These are phyloP conservation scores for Typhlichthys eigenmanni DNA, from an alignment of 2,797 vertebrate species.

Conservation along the genomic window DNA sequence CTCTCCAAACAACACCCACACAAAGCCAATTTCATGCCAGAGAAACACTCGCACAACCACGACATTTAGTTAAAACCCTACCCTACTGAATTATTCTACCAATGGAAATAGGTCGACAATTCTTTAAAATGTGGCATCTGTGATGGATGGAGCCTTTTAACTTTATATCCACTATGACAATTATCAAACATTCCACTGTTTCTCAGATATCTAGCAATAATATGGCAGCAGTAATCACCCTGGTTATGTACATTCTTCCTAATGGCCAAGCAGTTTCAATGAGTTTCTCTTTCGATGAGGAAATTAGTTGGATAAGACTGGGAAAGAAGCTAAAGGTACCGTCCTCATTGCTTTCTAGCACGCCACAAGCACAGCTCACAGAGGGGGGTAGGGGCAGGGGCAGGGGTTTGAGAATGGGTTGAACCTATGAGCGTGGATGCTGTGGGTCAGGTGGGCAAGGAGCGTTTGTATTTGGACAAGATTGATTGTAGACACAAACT, in stretches of 20 bases:
- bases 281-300: too few species aligned
- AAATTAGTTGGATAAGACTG: too few species aligned
- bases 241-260: too few species aligned
- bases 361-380: too few species aligned
- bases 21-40: conserved; percentile 81
- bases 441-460: too few species aligned
- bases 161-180: background rate
- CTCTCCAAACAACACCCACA: conserved; percentile 81
- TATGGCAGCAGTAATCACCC: too few species aligned
- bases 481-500: too few species aligned
- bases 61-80: conserved; percentile 61
- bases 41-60: conserved; percentile 72
- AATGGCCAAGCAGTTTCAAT: too few species aligned
- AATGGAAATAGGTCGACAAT: conserved; percentile 40
- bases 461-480: too few species aligned
- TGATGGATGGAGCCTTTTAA: background rate
- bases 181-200: too few species aligned
- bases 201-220: too few species aligned
- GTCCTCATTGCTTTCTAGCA: too few species aligned
- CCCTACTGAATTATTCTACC: conserved; percentile 38
- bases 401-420: conserved; percentile 41
- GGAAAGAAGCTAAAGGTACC: conserved; percentile 35
- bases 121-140: conserved; percentile 69
- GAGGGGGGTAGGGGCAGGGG: conserved; percentile 1
- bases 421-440: conserved; percentile 70